These are phyloP conservation scores for Lissocephala sabroskyi DNA, from an alignment of 2,888 invertebrate genomes.

Conservation along the genomic window DNA sequence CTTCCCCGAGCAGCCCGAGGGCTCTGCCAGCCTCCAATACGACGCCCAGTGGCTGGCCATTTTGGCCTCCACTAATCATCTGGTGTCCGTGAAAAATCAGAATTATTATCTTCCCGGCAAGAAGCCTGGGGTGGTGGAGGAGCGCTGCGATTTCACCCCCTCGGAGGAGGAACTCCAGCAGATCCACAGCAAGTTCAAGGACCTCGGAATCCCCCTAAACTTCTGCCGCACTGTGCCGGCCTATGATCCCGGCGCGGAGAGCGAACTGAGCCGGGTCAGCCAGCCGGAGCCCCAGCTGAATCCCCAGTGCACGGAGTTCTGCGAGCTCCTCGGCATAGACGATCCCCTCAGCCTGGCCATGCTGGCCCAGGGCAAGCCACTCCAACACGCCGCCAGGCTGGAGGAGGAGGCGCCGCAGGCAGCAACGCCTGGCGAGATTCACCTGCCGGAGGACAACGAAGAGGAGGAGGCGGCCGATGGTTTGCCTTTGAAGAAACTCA, in stretches of 20 bases:
- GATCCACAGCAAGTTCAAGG: constrained; percentile 78
- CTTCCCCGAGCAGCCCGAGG: constrained; percentile 75
- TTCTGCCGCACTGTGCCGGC: constrained; percentile 84
- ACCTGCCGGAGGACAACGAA: too few relatives aligned
- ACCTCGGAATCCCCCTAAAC: constrained; percentile 82
- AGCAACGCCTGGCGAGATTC: too few relatives aligned
- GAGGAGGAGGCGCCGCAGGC: not conserved
- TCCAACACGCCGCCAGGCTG: constrained; percentile 52
- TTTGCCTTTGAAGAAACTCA: too few relatives aligned
- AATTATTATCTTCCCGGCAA: constrained; percentile 86
- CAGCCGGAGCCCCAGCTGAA: constrained; percentile 77
- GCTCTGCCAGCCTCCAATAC: constrained; percentile 75
- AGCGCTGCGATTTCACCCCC: constrained; percentile 77
- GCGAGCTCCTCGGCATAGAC: constrained; percentile 81
- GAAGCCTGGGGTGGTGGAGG: constrained; percentile 74
- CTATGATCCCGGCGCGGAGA: constrained; percentile 71
- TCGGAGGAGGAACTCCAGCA: constrained; percentile 81
- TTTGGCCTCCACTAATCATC: constrained; percentile 89
- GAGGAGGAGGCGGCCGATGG: too few relatives aligned
- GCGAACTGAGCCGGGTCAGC: constrained; percentile 58
- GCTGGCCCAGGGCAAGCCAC: constrained; percentile 73
- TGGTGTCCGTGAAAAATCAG: constrained; percentile 81
- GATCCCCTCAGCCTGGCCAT: constrained; percentile 83
- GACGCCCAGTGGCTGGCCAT: constrained; percentile 97
- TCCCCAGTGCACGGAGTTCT: constrained; percentile 80